Base-by-base conservation (phyloP, 2,888 invertebrate genomes). In the Polydrusus tereticollis region DNA sequence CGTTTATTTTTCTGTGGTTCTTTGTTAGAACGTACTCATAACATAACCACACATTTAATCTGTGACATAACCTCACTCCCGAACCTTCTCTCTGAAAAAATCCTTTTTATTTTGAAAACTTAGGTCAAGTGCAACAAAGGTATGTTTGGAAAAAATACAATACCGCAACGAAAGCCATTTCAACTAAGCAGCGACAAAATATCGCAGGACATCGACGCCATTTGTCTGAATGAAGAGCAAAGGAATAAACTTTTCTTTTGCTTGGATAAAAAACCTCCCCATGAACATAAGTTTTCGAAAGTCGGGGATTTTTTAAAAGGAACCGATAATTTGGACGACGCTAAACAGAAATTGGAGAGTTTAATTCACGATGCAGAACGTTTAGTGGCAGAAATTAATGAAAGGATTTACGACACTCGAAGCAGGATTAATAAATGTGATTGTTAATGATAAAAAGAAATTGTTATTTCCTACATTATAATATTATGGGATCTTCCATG, bases 241-340 rank as follows among this genome's bases (percentile, higher is more conserved):
- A 58, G 80, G 52, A 78, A 78, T 63, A 80, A 81, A 75, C 73
- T 83, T 18, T 83, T 77, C 74, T 74, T 68, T 43, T 80, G 81
- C 70, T 65, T 83, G 58, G 81, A 83, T 67, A 79, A 82, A 62
- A 79, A 77, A 58, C 81, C 81, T 0, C 80, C 79, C 10, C 76
- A 80, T 21, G 80, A 82, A 62, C 67, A 73, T 1, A 79, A 77
- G 70, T 77, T 82, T 63, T 62, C 75, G 6, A 80, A 79, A 77
- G 77, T 82, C 21, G 80, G 81, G 60, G 79, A 80, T n/a, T 82
- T 83, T 72, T 63, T 83, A 29, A 80, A 79, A 65, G 78, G 79
- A n/a, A 77, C 80, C 12, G 76, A 78, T 45, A 78, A 79, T 62
- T 74, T 82, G 57, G 82, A 82, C 68, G 73, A 69, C 38, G 69